A percentile compares a stretch with the other conserved stretches of the same genome.
These are phyloP conservation scores for Channa argus DNA, from an alignment of 2,113 vertebrate genomes.

Conservation along the genomic window DNA sequence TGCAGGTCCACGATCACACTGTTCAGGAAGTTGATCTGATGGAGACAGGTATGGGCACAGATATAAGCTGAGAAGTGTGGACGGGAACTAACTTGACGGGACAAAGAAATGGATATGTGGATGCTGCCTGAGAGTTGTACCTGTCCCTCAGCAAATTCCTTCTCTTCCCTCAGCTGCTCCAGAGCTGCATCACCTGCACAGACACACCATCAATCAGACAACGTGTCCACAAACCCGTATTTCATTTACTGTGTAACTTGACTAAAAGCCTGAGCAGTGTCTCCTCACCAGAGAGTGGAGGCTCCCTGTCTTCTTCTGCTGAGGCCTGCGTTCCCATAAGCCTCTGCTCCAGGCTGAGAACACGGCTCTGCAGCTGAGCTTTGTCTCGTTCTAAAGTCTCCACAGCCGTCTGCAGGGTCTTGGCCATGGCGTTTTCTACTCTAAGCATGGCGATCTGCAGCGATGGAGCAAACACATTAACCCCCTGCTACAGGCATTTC, in stretches of 20 bases:
- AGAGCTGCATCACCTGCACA: constrained; percentile 83
- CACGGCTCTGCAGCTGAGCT: constrained; percentile 88
- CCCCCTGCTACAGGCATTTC: not conserved
- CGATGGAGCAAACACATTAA: not conserved
- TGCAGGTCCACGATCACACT: constrained; percentile 97
- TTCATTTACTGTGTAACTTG: not conserved
- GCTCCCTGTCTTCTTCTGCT: constrained; percentile 54
- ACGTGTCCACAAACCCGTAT: not conserved
- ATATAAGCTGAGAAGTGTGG: not conserved
- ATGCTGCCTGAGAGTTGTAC: constrained; percentile 70
- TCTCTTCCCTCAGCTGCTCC: constrained; percentile 87
- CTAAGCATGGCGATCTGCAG: constrained; percentile 89
- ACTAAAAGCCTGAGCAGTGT: not conserved
- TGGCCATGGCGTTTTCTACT: constrained; percentile 90
- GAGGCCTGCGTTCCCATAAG: constrained; percentile 82
- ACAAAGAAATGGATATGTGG: too few species aligned
- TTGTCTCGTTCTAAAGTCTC: constrained; percentile 93
- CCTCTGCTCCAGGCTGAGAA: constrained; percentile 90
- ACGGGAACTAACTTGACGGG: too few species aligned
- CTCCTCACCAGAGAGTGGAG: constrained; percentile 64
- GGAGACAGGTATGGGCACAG: not conserved
- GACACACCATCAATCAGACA: not conserved
- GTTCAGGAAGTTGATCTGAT: constrained; percentile 96
- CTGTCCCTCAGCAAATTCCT: constrained; percentile 91
- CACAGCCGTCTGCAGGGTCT: constrained; percentile 90